Evolutionary conservation across 2,888 invertebrate genomes (phyloP).

Genomic region (Cryptops parisi): DNA sequence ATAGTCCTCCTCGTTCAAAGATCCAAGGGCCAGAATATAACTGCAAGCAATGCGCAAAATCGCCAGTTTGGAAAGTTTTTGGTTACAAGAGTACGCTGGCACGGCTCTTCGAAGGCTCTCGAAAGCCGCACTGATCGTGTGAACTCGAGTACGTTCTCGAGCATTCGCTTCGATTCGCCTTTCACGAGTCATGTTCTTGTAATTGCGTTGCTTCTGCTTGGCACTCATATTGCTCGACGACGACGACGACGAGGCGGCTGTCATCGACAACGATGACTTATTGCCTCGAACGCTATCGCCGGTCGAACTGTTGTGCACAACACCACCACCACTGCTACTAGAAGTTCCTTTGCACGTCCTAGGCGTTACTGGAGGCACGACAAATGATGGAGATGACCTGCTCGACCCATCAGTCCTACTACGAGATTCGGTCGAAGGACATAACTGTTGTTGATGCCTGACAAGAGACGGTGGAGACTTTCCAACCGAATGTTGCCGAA

Average conservation of each 20-base stretch:
- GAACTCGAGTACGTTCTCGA: constrained; percentile 77
- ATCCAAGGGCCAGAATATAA: constrained; percentile 74
- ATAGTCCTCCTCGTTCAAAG: constrained; percentile 55
- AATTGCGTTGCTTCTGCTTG: constrained; percentile 57
- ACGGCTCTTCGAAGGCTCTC: constrained; percentile 70
- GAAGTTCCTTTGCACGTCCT: neutral
- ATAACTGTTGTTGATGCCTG: neutral
- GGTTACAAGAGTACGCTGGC: constrained; percentile 82
- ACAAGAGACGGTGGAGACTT: neutral
- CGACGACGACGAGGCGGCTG: neutral
- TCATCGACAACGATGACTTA: neutral
- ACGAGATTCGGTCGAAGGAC: neutral
- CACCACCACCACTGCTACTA: neutral
- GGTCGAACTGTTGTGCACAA: neutral
- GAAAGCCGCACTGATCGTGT: constrained; percentile 90
- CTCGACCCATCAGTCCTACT: neutral
- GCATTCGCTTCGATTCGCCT: constrained; percentile 88
- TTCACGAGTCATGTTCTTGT: constrained; percentile 90
- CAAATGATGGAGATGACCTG: too few species aligned
- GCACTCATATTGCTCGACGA: neutral
- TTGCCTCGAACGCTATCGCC: neutral
- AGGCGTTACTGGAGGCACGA: too few species aligned
- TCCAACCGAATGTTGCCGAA: neutral
- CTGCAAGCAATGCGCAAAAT: constrained; percentile 85
- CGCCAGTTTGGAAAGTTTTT: constrained; percentile 83